Base-by-base conservation (phyloP, 1,140 invertebrate genomes). In the Thalassaphorura encarpata region DNA sequence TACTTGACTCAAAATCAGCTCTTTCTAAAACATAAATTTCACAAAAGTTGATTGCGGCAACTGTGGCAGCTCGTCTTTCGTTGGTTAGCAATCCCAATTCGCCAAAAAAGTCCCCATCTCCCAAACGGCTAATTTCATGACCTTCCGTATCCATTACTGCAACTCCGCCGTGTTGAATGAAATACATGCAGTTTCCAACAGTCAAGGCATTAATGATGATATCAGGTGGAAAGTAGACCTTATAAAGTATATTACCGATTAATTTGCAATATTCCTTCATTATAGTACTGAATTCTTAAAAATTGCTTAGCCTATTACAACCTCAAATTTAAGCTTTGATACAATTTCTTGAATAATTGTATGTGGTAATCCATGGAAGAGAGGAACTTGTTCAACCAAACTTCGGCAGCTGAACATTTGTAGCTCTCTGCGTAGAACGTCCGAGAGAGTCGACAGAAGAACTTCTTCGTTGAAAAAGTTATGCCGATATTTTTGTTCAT, bases 341-440 rank as follows among this genome's bases (percentile, higher is more conserved):
- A 58, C 56, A 58, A 58, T 58, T 18, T 39, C 48, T 16, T 58
- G 49, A 16, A 58, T 16, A 18, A 58, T 36, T 24, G 26, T 36
- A n/a, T 43, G 5, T 36, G 48, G 42, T 21, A 58, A 8, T 29
- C 41, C 45, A 16, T 52, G 36, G 18, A 58, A 52, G 2, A 58
- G 6, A 3, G 56, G 56, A 23, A 58, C 56, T n/a, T 40, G 46
- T 8, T 40, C 11, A 24, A 58, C 48, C 6, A 58, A 28, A 18
- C 39, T 15, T 18, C 41, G 48, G 29, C 56, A 58, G 23, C 52
- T 58, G 41, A 45, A 58, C 56, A 58, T 58, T 52, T 58, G 56
- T 21, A 58, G 49, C 29, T 58, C 41, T 41, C 19, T 15, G 13
- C 56, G 40, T 15, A 58, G 24, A 3, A 58, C 56, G 19, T 52